Conservation (phyloP, 53 echinoderm and acorn worm species). For the Stichopus horrens region DNA sequence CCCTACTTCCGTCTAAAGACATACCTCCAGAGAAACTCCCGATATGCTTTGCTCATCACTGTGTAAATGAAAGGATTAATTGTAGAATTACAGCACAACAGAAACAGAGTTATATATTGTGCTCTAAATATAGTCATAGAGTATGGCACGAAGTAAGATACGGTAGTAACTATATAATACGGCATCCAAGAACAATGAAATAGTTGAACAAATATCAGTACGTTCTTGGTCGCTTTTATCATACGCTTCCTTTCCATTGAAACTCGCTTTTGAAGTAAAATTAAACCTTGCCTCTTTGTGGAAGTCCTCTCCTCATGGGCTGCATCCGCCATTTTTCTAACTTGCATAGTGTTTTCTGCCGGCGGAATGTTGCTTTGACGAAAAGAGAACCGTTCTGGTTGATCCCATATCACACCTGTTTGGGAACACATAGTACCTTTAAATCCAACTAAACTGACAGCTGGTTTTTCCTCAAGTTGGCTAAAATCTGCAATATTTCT, state of each 20-base stretch:
- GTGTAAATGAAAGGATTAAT: slow-evolving; percentile 38
- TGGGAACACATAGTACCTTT: not conserved
- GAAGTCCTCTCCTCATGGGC: not conserved
- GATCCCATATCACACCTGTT: not conserved
- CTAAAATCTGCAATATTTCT: no score
- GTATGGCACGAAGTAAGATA: not conserved
- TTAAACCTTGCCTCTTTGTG: not conserved
- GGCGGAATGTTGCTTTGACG: not conserved
- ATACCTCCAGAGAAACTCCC: not conserved
- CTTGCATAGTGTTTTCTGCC: not conserved
- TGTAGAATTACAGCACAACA: slow-evolving; percentile 28
- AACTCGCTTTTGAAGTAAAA: slow-evolving; percentile 12
- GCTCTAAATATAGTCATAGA: not conserved
- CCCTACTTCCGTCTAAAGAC: not conserved
- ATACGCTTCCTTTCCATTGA: not conserved
- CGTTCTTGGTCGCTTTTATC: slow-evolving; percentile 10
- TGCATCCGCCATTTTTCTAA: not conserved
- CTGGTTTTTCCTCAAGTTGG: not conserved
- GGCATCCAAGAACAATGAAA: slow-evolving; percentile 30
- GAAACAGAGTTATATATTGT: not conserved
- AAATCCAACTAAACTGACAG: not conserved
- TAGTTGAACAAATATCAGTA: slow-evolving; percentile 25
- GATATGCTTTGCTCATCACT: slow-evolving; percentile 28
- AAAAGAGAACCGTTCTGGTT: not conserved
- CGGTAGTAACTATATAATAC: slow-evolving; percentile 4